These are phyloP conservation scores for Stenopsyche tienmushanensis DNA, from an alignment of 1,140 invertebrate species.

Conservation along the genomic window DNA sequence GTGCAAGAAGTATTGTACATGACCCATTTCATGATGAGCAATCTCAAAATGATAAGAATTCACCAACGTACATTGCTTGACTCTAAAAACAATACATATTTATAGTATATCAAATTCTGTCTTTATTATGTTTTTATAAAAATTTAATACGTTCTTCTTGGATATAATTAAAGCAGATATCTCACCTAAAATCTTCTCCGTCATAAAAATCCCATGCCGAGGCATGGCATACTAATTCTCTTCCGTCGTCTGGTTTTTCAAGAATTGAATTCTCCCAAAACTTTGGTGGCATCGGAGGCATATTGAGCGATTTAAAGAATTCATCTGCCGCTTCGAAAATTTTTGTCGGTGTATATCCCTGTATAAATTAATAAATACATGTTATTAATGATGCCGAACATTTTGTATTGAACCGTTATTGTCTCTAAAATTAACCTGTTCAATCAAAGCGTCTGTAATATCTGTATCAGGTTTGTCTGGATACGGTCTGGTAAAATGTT, in stretches of 20 bases:
- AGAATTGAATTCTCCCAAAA: slow-evolving; percentile 85
- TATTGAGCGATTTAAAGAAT: slow-evolving; percentile 84
- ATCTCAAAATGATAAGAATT: slow-evolving; percentile 73
- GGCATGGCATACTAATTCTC: slow-evolving; percentile 86
- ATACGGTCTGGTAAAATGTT: slow-evolving; percentile 70
- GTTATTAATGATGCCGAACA: background rate
- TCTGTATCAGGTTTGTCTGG: slow-evolving; percentile 71
- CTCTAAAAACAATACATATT: slow-evolving; percentile 62
- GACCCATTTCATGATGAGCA: slow-evolving; percentile 88
- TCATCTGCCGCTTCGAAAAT: slow-evolving; percentile 83
- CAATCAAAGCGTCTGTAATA: slow-evolving; percentile 68
- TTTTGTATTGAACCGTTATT: background rate
- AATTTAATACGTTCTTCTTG: too few relatives aligned
- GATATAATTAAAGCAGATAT: too few relatives aligned
- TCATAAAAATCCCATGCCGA: slow-evolving; percentile 91
- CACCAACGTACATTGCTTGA: slow-evolving; percentile 85
- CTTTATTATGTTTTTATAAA: too few relatives aligned
- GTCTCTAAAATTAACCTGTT: slow-evolving; percentile 42
- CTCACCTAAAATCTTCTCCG: slow-evolving; percentile 74
- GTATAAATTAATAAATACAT: slow-evolving; percentile 34
- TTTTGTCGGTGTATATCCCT: slow-evolving; percentile 69
- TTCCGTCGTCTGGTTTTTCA: slow-evolving; percentile 71
- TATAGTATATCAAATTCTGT: too few relatives aligned
- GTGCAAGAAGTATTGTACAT: slow-evolving; percentile 82
- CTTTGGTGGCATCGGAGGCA: slow-evolving; percentile 74